Evolutionary conservation across 2,113 vertebrate genomes (phyloP).

Genomic region (Chunga burmeisteri): DNA sequence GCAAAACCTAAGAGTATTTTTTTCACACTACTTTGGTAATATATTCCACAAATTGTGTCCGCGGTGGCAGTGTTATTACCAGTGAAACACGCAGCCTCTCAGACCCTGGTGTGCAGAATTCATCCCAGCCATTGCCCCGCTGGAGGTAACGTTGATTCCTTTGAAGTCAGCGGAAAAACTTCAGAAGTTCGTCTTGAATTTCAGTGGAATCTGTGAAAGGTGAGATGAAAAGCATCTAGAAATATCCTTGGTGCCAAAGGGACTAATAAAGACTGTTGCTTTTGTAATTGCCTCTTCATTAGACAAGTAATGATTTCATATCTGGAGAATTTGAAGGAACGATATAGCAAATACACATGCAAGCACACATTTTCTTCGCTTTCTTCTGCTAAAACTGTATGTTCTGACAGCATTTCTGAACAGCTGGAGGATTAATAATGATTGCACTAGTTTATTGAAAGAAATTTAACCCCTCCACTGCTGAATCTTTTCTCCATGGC

Average conservation of each 20-base stretch:
- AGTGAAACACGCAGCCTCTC: background rate
- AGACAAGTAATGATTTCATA: conserved; percentile 4
- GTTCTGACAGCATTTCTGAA: background rate
- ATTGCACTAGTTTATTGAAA: background rate
- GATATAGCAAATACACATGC: background rate
- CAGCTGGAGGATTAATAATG: background rate
- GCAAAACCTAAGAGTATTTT: background rate
- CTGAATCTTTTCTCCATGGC: background rate
- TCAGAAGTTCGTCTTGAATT: background rate
- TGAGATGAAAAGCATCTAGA: background rate
- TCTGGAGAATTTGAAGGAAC: background rate
- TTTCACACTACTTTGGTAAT: background rate
- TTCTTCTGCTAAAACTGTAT: background rate
- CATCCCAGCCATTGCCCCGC: fast-evolving
- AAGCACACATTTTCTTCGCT: background rate
- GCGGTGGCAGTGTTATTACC: background rate
- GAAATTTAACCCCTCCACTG: background rate
- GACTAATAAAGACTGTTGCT: background rate
- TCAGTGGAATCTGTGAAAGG: background rate
- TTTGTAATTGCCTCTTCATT: conserved; percentile 29
- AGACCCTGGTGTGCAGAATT: background rate
- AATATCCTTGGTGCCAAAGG: background rate
- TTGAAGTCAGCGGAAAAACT: background rate
- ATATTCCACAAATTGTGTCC: background rate
- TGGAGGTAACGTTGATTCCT: background rate